A percentile compares a stretch with the other conserved stretches of the same genome.
These are phyloP conservation scores for Pseudobourletiella spinata DNA, from an alignment of 1,140 invertebrate species.

Conservation along the genomic window DNA sequence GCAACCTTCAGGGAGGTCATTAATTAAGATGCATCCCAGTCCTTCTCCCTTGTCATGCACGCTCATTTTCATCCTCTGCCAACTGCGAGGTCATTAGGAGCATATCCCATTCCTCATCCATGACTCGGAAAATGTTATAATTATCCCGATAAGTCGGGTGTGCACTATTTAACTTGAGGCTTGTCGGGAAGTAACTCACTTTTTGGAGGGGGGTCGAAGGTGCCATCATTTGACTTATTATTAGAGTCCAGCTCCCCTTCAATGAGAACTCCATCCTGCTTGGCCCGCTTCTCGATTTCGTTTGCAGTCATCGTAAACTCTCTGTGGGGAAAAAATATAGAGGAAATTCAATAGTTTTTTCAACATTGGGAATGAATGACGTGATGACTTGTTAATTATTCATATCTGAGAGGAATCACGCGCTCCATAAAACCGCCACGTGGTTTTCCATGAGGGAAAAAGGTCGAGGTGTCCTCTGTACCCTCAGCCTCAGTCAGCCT, in stretches of 20 bases:
- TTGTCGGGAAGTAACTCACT: conserved; percentile 22
- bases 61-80: too few species aligned
- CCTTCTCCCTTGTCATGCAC: background rate
- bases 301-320: conserved; percentile 34
- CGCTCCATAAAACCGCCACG: background rate
- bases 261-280: conserved; percentile 69
- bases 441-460: background rate
- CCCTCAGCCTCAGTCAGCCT: too few species aligned
- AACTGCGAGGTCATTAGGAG: too few species aligned
- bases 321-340: conserved; percentile 15
- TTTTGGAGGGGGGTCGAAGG: conserved; percentile 40
- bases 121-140: too few species aligned
- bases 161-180: too few species aligned
- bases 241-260: conserved; percentile 73
- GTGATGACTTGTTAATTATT: background rate
- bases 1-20: too few species aligned
- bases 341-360: conserved; percentile 29
- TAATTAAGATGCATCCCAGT: background rate
- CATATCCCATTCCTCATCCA: too few species aligned
- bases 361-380: background rate
- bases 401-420: background rate
- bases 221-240: conserved; percentile 43
- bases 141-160: too few species aligned
- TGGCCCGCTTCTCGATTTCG: conserved; percentile 44
- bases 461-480: too few species aligned